Evolutionary conservation across 2,113 vertebrate genomes (phyloP).

Genomic region (Microtus ochrogaster): DNA sequence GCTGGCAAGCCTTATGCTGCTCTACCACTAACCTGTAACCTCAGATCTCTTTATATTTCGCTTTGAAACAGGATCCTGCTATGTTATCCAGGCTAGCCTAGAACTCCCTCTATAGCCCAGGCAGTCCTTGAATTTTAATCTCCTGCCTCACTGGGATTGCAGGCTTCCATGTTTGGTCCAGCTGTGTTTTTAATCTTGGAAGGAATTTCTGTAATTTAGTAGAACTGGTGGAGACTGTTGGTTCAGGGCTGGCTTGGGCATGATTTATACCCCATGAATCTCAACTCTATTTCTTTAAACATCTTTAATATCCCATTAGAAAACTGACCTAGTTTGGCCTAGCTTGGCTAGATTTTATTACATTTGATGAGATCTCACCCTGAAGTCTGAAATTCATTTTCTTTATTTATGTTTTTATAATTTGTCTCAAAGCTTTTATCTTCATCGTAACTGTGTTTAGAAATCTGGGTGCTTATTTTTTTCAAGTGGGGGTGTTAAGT

Average conservation of each 20-base stretch:
- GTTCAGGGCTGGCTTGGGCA: conserved; percentile 1
- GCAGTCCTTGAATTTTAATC: not conserved
- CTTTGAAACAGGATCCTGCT: not conserved
- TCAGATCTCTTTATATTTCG: not conserved
- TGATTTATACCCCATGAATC: conserved; percentile 41
- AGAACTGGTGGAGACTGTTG: conserved; percentile 51
- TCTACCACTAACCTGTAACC: not conserved
- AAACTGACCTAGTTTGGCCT: conserved; percentile 53
- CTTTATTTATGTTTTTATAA: conserved; percentile 62
- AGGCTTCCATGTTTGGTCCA: not conserved
- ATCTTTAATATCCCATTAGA: conserved; percentile 65
- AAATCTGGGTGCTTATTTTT: conserved; percentile 35
- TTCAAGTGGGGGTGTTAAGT: not conserved
- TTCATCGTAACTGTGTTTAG: conserved; percentile 57
- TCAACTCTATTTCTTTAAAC: conserved; percentile 55
- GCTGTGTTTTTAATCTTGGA: conserved; percentile 23
- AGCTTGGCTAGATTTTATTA: conserved; percentile 62
- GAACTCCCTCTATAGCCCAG: not conserved
- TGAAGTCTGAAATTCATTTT: conserved; percentile 55
- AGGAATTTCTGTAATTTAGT: conserved; percentile 63
- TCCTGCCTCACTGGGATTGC: not conserved
- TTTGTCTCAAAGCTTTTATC: conserved; percentile 55
- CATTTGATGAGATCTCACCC: conserved; percentile 61
- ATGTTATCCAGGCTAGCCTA: not conserved
- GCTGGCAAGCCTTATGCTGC: not conserved